Evolutionary conservation across 2,113 vertebrate genomes (phyloP).

Genomic region (Ornithorhynchus anatinus): DNA sequence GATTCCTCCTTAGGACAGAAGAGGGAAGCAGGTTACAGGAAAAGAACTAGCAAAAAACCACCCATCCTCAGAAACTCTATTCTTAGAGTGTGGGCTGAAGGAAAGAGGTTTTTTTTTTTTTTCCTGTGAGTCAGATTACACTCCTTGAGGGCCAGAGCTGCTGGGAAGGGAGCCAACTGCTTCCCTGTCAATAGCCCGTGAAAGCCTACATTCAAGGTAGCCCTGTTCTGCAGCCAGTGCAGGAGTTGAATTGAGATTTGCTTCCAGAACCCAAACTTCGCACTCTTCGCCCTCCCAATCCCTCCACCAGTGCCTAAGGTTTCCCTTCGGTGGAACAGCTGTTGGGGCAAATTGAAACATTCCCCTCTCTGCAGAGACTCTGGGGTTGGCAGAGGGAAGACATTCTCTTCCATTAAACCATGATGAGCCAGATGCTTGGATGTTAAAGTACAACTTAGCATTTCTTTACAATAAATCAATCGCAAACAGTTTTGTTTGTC

Average conservation of each 20-base stretch:
- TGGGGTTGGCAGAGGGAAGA: not conserved
- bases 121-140: slow-evolving; percentile 27
- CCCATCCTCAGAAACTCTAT: not conserved
- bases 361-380: not conserved
- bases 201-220: not conserved
- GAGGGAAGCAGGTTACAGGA: too few relatives aligned
- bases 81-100: not conserved
- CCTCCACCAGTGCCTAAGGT: not conserved
- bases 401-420: not conserved
- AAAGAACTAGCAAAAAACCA: too few relatives aligned
- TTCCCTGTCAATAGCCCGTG: slow-evolving; percentile 18
- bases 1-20: too few relatives aligned
- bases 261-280: not conserved
- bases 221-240: slow-evolving; percentile 16
- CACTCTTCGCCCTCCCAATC: not conserved
- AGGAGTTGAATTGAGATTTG: not conserved
- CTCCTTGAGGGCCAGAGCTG: slow-evolving; percentile 4
- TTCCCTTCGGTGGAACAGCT: not conserved
- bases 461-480: not conserved
- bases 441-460: not conserved
- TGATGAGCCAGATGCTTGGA: not conserved
- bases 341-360: not conserved
- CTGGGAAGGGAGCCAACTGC: slow-evolving; percentile 35
- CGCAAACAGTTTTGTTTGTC: not conserved
- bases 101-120: not conserved